Base-by-base conservation (phyloP, 1,140 invertebrate species). In the Drosophila pectinifera region DNA sequence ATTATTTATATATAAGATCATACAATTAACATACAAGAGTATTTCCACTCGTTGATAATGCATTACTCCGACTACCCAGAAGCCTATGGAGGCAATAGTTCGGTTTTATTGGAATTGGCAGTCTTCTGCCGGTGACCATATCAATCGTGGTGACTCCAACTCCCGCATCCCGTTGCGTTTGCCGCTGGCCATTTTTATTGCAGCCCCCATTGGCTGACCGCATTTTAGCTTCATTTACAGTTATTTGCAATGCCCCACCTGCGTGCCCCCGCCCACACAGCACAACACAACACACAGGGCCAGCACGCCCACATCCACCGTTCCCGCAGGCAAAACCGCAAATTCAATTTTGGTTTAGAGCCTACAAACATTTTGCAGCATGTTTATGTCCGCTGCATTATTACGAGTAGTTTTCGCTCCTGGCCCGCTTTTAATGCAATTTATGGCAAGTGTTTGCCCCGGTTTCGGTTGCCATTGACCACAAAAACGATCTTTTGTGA, bases 171-270 rank as follows among this genome's bases (percentile, higher is more conserved):
- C 22, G 2, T 16, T 36, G 13, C 7, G 4, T 51, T 34, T 36
- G 28, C 31, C 13, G 13, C 14, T 14, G n/a, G 31, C 31, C 18
- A 24, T 69, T 59, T 77, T 64, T 53, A 70, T 82, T 67, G 48
- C 61, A 73, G 38, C 43, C 68, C 69, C 69, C 39, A 68, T 72
- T 78, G 68, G 46, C 38, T 73, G 62, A 86, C 83, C 82, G 69
- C 82, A 86, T 75, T 86, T 88, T 88, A 83, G 79, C 79, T 86
- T 76, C 78, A 88, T 88, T 86, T 82, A 76, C 82, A 88, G 82
- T 79, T 86, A 88, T 86, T 82, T 88, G 70, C 70, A 58, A 42
- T 46, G 39, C 26, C 38, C 70, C 46, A 74, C 70, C 59, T 76
- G 49, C 39, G 46, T 18, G 7, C 6, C n/a, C n/a, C 22, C 43